Base-by-base conservation (phyloP, 2,888 invertebrate species). In the Caenorhabditis panamensis region DNA sequence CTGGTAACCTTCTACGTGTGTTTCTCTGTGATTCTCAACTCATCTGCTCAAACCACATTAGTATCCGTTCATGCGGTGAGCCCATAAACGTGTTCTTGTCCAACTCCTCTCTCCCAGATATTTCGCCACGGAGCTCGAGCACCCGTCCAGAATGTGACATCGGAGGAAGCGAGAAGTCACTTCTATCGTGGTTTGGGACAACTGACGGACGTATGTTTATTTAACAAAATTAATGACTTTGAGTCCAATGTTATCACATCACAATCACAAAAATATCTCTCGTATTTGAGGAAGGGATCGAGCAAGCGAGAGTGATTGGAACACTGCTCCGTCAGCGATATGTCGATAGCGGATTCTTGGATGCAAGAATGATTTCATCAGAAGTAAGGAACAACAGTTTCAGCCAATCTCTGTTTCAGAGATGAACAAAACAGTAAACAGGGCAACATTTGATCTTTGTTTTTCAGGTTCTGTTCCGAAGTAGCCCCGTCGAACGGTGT, bases 51-150 rank as follows among this genome's bases (percentile, higher is more conserved):
- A 11, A 28, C 41, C 13, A 63, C 73, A n/a, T 63, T 79, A 0
- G 20, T 79, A 5, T 68, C 73, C 9, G 79, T 73, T 51, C 73
- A 73, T 54, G 75, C 58, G n/a, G 80, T 80, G 49, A 47, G 75
- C 75, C 18, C 18, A 56, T 9, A 3, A 11, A 11, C 41, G 16
- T 41, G 44, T 16, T 58, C 22, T 13, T 13, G 13, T 41, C 22
- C 9, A 20, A 9, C 20, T n/a, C 37, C 49, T 53, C 1, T 28
- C 8, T 28, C 44, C 53, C 41, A 84, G 84, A 73, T 84, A 13
- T 79, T 82, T 59, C 84, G 84, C 1, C 84, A 84, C 36, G 84
- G 84, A 49, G 82, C 81, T 1, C 68, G 84, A 41, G 84, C 82
- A n/a, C 84, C 84, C 16, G 68, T 82, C 6, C 47, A 44, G 11